A percentile compares a stretch with the other conserved stretches of the same genome.
phyloP scores from a whole-genome alignment of 2,888 invertebrate genomes.

The Brassicogethes aeneus region DNA sequence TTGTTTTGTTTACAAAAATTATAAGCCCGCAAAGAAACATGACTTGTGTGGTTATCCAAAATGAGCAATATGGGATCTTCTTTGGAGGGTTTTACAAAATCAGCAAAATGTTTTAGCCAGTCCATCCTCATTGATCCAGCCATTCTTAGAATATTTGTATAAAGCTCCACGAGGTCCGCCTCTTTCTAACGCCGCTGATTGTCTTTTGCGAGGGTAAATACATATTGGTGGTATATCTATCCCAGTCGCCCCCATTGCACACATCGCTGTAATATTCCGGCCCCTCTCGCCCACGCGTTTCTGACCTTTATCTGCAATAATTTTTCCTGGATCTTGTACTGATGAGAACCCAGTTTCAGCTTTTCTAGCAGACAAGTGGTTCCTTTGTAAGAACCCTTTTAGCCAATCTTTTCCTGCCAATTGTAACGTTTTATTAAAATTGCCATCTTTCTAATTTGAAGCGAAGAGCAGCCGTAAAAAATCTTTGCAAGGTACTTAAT shows the following conservation, averaged over 20 bases:
- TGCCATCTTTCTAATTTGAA: background rate
- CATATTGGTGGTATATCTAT: slow-evolving; percentile 40
- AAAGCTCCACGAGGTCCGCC: slow-evolving; percentile 36
- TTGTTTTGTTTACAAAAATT: slow-evolving; percentile 20
- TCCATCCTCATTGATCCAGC: slow-evolving; percentile 23
- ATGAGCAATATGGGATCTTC: too few species aligned
- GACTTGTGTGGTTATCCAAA: slow-evolving; percentile 27
- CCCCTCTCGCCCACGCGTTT: slow-evolving; percentile 29
- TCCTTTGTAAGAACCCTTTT: background rate
- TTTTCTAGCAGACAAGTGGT: background rate
- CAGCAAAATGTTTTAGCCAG: slow-evolving; percentile 19
- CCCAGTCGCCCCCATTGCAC: slow-evolving; percentile 36
- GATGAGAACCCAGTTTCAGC: slow-evolving; percentile 4
- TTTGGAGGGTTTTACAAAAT: slow-evolving; percentile 16
- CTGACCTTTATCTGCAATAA: slow-evolving; percentile 7
- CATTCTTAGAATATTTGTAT: slow-evolving; percentile 20
- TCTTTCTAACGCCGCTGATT: slow-evolving; percentile 33
- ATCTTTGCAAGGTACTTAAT: too few species aligned
- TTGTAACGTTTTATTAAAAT: background rate
- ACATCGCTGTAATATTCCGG: slow-evolving; percentile 36
- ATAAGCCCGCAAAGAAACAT: slow-evolving; percentile 21
- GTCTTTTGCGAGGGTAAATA: slow-evolving; percentile 38
- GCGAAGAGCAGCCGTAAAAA: background rate
- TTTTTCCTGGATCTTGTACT: slow-evolving; percentile 5
- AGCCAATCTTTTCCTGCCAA: background rate